phyloP scores from a whole-genome alignment of 2,113 vertebrate species.

The Neolamprologus sp. region DNA sequence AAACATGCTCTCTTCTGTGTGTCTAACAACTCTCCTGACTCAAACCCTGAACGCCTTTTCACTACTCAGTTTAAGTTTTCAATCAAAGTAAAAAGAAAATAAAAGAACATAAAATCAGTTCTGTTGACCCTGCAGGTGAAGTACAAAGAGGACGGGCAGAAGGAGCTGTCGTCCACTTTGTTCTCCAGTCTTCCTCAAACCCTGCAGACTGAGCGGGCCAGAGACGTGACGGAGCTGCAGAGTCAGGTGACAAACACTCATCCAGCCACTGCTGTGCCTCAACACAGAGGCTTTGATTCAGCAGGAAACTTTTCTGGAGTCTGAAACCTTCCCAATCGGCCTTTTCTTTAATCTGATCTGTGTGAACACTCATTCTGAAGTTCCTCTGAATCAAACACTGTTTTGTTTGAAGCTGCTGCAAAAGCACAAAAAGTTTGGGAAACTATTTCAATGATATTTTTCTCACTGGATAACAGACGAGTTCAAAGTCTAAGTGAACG shows the following conservation, averaged over 20 bases:
- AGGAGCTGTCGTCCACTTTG: conserved; percentile 14
- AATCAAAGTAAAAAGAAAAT: not conserved
- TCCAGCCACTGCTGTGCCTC: not conserved
- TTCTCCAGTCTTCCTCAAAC: conserved; percentile 53
- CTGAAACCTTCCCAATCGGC: fast-evolving
- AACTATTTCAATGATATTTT: not conserved
- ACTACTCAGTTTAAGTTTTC: fast-evolving
- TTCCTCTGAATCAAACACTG: not conserved
- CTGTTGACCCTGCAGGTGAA: conserved; percentile 31
- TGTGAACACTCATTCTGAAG: not conserved
- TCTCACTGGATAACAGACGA: not conserved
- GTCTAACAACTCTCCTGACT: not conserved
- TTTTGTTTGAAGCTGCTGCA: not conserved
- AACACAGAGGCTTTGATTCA: fast-evolving
- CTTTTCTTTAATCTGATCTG: not conserved
- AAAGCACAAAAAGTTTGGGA: not conserved
- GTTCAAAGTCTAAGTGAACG: not conserved
- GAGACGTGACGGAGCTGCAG: conserved; percentile 44
- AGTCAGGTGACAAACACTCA: conserved; percentile 47
- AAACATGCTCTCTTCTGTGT: not conserved
- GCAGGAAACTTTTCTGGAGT: not conserved
- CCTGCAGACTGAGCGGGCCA: conserved; percentile 34
- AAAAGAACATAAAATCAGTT: not conserved
- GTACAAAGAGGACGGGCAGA: conserved; percentile 47
- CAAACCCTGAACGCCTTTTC: not conserved